phyloP scores from a whole-genome alignment of 1,140 invertebrate genomes.

The Ptiloglossa arizonensis region DNA sequence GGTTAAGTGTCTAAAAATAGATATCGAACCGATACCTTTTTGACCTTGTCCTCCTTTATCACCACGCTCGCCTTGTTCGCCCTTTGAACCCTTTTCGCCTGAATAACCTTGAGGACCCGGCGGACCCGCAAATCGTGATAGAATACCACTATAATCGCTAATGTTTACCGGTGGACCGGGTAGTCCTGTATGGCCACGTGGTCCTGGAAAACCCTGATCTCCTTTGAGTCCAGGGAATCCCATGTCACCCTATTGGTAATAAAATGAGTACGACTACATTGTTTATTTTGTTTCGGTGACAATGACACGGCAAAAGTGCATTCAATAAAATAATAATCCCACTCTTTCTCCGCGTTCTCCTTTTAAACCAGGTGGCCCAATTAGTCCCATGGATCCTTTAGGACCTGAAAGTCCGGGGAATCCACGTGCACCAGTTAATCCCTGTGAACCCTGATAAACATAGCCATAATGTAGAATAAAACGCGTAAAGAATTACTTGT shows the following conservation, averaged over 20 bases:
- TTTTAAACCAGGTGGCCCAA: constrained; percentile 63
- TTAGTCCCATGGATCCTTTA: constrained; percentile 57
- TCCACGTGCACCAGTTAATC: constrained; percentile 72
- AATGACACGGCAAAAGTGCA: not conserved
- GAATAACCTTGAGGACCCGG: constrained; percentile 68
- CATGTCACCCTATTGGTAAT: constrained; percentile 57
- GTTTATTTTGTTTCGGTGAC: not conserved
- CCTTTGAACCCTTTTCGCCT: constrained; percentile 79
- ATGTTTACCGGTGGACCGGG: constrained; percentile 69
- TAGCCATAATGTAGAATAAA: not conserved
- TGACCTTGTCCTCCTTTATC: constrained; percentile 72
- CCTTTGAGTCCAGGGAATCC: constrained; percentile 71
- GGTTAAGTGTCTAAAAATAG: not conserved
- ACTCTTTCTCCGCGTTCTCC: constrained; percentile 63
- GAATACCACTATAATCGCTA: constrained; percentile 31
- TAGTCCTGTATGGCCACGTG: not conserved
- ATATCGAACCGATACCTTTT: constrained; percentile 62
- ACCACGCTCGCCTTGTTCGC: constrained; percentile 76
- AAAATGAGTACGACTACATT: not conserved
- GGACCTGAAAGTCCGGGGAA: constrained; percentile 63
- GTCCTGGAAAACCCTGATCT: constrained; percentile 70
- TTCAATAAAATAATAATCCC: constrained; percentile 14
- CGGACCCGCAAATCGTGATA: constrained; percentile 43
- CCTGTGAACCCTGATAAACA: constrained; percentile 53
- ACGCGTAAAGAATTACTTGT: too few species aligned